phyloP scores from a whole-genome alignment of 1,140 invertebrate genomes.

The Pararge aegeria region DNA sequence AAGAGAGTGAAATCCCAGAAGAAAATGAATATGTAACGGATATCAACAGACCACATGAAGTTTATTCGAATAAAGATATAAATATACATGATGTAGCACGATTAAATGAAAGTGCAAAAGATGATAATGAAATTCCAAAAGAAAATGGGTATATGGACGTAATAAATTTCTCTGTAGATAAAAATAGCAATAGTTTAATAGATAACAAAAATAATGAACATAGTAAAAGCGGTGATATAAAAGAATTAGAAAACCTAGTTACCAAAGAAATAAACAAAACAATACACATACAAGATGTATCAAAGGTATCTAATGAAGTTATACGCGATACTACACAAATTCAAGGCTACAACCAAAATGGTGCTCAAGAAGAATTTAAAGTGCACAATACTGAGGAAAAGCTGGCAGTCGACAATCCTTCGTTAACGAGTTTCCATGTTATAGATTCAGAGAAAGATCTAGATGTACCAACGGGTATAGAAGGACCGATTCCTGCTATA shows the following conservation, averaged over 20 bases:
- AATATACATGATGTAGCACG: not conserved
- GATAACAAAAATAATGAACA: not conserved
- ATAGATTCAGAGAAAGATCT: slow-evolving; percentile 80
- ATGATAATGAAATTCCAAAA: not conserved
- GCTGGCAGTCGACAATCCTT: slow-evolving; percentile 36
- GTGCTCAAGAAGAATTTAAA: not conserved
- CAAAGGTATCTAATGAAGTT: slow-evolving; percentile 4
- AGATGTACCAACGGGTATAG: slow-evolving; percentile 80
- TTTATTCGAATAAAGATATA: not conserved
- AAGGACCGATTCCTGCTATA: slow-evolving; percentile 79
- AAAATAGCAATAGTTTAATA: not conserved
- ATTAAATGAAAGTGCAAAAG: not conserved
- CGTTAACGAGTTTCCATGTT: slow-evolving; percentile 55
- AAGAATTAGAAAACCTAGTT: not conserved
- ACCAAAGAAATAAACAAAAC: not conserved
- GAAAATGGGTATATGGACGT: not conserved
- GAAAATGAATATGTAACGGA: not conserved
- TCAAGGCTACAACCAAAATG: not conserved
- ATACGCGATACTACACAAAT: not conserved
- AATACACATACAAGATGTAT: slow-evolving; percentile 5
- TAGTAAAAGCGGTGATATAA: not conserved
- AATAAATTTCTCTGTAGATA: not conserved
- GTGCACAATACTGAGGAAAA: slow-evolving; percentile 17
- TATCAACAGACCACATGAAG: not conserved
- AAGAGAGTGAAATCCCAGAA: not conserved